Evolutionary conservation across 2,113 vertebrate genomes (phyloP), one percentile per base, ranked within the genome.

Genomic region (Okapia johnstoni): DNA sequence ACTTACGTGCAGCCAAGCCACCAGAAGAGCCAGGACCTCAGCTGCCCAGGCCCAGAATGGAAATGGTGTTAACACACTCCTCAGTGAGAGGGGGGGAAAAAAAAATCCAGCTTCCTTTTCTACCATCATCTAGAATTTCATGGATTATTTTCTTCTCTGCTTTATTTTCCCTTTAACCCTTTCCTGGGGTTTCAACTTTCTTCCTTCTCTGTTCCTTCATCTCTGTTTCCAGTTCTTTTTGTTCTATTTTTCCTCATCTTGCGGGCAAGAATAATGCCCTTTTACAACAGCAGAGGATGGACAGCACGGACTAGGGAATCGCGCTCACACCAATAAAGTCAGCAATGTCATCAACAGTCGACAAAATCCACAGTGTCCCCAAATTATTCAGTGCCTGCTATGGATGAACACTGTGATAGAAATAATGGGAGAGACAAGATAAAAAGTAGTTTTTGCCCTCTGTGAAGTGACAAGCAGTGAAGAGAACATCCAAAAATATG

Each of bases 361-460:
- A 87, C 55, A 89, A 95, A 97, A 92, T 54, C 57, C 8, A 88
- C 40, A 86, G 40, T 95, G 84, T 54, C 58, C 54, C 94, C 85
- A 85, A 90, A 88, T 30, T 43, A 94, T 13, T 92, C 16, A 88
- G 21, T 63, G 66, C 10, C 73, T 63, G 70, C 26, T 66, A 28
- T 2, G 6, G 40, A 66, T 85, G 54, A 66, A 88, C n/a, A 36
- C 16, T 76, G 9, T 60, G 40, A 88, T 17, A 30, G 33, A 9
- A 76, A 88, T 25, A 4, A 92, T 10, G 43, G 33, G 11, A 26
- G 25, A 85, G 26, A 60, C 14, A 48, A 88, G 30, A 46, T n/a
- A 80, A 9, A 88, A 88, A 28, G 43, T 25, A 70, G 85, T 60
- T 92, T 88, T 15, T 96, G n/a, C 36, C 17, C 52, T 85, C 52